Conservation (phyloP, 2,888 invertebrate species). For the Drosophila imparisetae region DNA sequence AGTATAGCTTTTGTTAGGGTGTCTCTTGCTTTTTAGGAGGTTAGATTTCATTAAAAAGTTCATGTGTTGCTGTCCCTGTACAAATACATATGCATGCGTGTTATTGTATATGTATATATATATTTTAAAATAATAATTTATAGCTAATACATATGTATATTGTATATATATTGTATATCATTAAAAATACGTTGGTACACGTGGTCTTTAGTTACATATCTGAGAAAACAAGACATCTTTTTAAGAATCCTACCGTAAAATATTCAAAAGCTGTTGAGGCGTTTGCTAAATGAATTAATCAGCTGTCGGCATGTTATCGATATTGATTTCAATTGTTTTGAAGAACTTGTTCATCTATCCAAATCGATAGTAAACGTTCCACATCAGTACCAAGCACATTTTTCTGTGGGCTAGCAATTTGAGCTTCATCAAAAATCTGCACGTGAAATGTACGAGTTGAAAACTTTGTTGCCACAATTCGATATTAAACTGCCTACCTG, state of each 20-base stretch:
- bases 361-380: conserved; percentile 33
- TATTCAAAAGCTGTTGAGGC: neutral
- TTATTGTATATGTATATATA: conserved; percentile 51
- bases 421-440: conserved; percentile 12
- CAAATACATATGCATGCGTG: conserved; percentile 28
- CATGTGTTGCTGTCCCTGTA: conserved; percentile 23
- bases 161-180: conserved; percentile 57
- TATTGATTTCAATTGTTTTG: neutral
- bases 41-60: conserved; percentile 24
- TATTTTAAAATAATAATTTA: conserved; percentile 69
- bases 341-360: neutral
- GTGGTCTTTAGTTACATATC: neutral
- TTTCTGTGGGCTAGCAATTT: conserved; percentile 19
- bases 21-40: conserved; percentile 32
- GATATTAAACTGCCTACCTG: conserved; percentile 86
- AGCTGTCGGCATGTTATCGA: neutral
- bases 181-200: conserved; percentile 14
- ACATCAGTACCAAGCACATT: conserved; percentile 52
- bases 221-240: neutral
- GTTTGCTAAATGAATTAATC: neutral
- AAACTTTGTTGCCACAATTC: conserved; percentile 86
- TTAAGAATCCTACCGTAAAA: neutral
- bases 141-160: conserved; percentile 64
- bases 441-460: conserved; percentile 86
- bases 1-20: conserved; percentile 46